phyloP scores from a whole-genome alignment of 92 coral and sea anemone genomes.

The Porites evermanni region DNA sequence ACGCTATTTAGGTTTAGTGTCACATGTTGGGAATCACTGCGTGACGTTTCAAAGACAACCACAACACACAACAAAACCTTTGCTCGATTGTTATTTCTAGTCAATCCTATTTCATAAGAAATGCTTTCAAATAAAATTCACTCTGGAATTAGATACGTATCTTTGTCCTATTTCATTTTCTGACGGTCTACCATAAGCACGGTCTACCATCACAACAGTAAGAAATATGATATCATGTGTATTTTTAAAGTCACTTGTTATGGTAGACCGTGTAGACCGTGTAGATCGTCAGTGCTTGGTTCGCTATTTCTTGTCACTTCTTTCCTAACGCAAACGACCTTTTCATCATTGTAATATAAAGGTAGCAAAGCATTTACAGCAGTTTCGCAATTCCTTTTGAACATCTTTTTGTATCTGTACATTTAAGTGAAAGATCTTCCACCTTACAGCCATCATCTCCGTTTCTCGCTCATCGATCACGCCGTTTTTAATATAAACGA shows the following conservation, averaged over 20 bases:
- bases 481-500: slow-evolving; percentile 49
- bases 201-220: slow-evolving; percentile 7
- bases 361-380: slow-evolving; percentile 57
- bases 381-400: slow-evolving; percentile 40
- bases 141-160: neutral
- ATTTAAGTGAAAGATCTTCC: slow-evolving; percentile 53
- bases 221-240: slow-evolving; percentile 3
- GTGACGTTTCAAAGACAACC: slow-evolving; percentile 1
- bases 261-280: neutral
- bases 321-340: too few species aligned
- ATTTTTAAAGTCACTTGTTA: slow-evolving; percentile 2
- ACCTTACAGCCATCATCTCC: slow-evolving; percentile 77
- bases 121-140: neutral
- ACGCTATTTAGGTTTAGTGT: too few species aligned
- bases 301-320: too few species aligned
- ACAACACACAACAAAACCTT: neutral
- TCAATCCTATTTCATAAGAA: neutral
- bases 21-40: neutral
- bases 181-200: slow-evolving; percentile 2
- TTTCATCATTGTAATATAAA: neutral
- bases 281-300: slow-evolving; percentile 1
- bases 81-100: neutral
- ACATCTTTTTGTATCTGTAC: slow-evolving; percentile 25
- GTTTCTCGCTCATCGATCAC: slow-evolving; percentile 59
- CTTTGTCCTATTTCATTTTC: neutral